Conservation (phyloP, 2,888 invertebrate species). For the Polietes domitor region DNA sequence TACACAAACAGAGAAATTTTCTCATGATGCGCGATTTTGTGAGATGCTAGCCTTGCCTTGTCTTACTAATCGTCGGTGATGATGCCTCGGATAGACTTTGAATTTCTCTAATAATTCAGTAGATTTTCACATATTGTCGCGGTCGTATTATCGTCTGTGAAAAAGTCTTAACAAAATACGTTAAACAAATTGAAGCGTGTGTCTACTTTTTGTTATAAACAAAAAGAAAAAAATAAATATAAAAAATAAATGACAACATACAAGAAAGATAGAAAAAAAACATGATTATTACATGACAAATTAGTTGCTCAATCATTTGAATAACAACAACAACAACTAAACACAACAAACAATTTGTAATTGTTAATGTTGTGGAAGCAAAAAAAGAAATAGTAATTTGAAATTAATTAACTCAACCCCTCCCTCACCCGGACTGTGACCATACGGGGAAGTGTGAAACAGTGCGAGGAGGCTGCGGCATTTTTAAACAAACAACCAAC, state of each 20-base stretch:
- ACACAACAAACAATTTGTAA: slow-evolving; percentile 4
- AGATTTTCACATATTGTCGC: slow-evolving; percentile 17
- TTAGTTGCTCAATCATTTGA: slow-evolving; percentile 20
- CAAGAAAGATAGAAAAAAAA: slow-evolving; percentile 23
- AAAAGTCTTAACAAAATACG: slow-evolving; percentile 5
- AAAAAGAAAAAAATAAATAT: background rate
- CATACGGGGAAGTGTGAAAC: too few relatives aligned
- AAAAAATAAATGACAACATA: background rate
- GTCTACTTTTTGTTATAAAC: background rate
- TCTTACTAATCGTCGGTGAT: background rate
- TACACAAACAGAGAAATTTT: background rate
- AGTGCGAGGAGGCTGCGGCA: too few relatives aligned
- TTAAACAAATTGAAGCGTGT: background rate
- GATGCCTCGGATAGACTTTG: background rate
- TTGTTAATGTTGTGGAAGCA: too few relatives aligned
- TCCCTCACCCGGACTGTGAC: background rate
- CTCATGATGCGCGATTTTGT: background rate
- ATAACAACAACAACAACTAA: background rate
- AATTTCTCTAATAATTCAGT: slow-evolving; percentile 11
- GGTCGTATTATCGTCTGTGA: slow-evolving; percentile 7
- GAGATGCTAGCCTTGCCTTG: background rate
- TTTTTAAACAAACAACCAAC: background rate
- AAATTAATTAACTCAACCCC: background rate
- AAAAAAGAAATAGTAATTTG: background rate
- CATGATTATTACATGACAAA: slow-evolving; percentile 30